Conservation (phyloP, 2,797 vertebrate genomes). For the Gymnothorax javanicus region DNA sequence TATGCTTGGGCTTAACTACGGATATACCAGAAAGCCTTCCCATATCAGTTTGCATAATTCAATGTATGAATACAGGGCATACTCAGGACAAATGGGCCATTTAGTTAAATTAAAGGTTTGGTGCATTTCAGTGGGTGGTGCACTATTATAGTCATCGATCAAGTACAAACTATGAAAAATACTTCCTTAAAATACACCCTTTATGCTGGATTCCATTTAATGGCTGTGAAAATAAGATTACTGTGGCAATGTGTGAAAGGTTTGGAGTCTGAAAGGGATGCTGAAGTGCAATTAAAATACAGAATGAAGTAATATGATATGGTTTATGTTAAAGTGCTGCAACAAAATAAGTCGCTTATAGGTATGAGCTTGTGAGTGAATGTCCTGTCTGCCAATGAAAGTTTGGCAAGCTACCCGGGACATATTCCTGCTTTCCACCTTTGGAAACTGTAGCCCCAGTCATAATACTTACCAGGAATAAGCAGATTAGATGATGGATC, state of each 20-base stretch:
- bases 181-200: conserved; percentile 3
- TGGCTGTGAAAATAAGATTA: conserved; percentile 1
- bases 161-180: conserved; percentile 15
- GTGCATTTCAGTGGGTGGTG: conserved; percentile 14
- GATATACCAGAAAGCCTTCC: not conserved
- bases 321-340: not conserved
- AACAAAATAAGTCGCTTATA: too few relatives aligned
- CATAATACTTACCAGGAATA: too few relatives aligned
- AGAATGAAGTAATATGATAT: not conserved
- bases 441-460: too few relatives aligned
- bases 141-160: conserved; percentile 7
- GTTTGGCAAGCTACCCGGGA: too few relatives aligned
- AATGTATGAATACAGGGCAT: not conserved
- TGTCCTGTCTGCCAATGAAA: too few relatives aligned
- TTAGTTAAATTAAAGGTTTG: conserved; percentile 13
- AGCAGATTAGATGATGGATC: too few relatives aligned
- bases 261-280: not conserved
- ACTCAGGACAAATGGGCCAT: conserved; percentile 1
- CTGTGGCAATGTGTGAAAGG: not conserved
- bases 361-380: too few relatives aligned
- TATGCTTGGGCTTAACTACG: not conserved
- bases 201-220: not conserved
- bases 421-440: too few relatives aligned
- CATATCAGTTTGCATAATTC: not conserved
- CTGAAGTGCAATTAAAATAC: not conserved